A percentile compares a stretch with the other conserved stretches of the same genome.
These are phyloP conservation scores for Nyctibius grandis DNA, from an alignment of 2,797 vertebrate genomes.

Conservation along the genomic window DNA sequence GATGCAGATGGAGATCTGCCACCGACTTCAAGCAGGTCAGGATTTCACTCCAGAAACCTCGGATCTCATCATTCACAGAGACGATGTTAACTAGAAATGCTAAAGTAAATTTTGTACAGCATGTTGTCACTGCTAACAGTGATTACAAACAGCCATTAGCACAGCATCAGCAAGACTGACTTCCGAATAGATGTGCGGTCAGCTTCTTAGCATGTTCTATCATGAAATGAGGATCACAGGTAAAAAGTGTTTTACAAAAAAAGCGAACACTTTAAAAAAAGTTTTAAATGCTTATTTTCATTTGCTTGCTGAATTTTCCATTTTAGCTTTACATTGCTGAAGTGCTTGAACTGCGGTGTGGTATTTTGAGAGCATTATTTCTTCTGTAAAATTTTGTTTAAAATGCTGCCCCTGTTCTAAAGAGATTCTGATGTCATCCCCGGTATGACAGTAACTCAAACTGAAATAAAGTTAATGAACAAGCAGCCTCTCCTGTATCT, in stretches of 20 bases:
- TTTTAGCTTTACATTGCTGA: neutral
- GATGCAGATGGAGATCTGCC: neutral
- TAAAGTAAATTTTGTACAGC: neutral
- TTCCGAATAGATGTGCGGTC: neutral
- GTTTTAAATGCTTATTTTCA: neutral
- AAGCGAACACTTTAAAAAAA: neutral
- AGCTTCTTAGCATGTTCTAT: neutral
- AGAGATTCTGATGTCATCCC: neutral
- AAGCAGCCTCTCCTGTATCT: neutral
- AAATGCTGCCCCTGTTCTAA: neutral
- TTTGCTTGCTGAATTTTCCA: neutral
- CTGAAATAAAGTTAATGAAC: neutral
- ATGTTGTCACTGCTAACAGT: neutral
- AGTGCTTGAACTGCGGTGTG: neutral
- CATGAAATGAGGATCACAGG: neutral
- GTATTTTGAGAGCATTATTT: neutral
- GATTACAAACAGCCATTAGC: neutral
- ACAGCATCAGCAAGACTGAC: neutral
- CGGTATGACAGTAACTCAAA: neutral
- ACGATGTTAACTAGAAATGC: neutral
- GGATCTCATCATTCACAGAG: neutral
- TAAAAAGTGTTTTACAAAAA: neutral
- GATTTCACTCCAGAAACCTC: neutral
- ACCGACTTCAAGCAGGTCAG: neutral
- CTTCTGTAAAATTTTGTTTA: neutral